Base-by-base conservation (phyloP, 2,888 invertebrate species). In the Folsomia manolachei region DNA sequence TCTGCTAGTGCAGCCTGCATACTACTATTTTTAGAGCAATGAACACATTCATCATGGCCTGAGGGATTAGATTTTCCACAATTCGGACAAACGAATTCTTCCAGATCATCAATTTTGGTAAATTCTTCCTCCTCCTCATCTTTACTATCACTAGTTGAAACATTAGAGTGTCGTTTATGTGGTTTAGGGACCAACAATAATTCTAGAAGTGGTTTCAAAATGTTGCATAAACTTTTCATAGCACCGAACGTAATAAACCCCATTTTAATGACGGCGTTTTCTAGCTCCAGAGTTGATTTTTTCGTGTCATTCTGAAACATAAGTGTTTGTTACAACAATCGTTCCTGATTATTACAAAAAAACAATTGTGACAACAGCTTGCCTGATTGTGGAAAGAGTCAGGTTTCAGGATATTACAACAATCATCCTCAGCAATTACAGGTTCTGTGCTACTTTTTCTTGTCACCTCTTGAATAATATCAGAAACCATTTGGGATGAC, bases 241-340 rank as follows among this genome's bases (percentile, higher is more conserved):
- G 88, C 87, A 1, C 87, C 84, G 76, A 88, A 85, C 81, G 88
- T 88, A 39, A 89, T 79, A 75, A 85, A 85, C 0, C 86, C 84
- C 73, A 87, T 81, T 73, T 79, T 79, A 1, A 80, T 63, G 25
- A 70, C 77, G 1, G 77, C 73, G 63, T 72, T 72, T 51, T 81
- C 81, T 66, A 81, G 69, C 26, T 78, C 82, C 11, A 84, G 24
- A 19, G 18, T 14, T 19, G 52, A 21, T 24, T 24, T 39, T 66
- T 52, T 39, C 14, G 7, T 51, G 18, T 66, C 52, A 19, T 23
- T 9, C 66, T 66, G 27, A 2, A 26, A 64, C 18, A 27, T 26
- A 64, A 19, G 27, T 27, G 51, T 14, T 51, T 51, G 51, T 51
- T 51, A 51, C 9, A 51, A 51, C 14, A 51, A 51, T 9, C 51